These are phyloP conservation scores for Dynastes maya DNA, from an alignment of 2,888 invertebrate species.

Conservation along the genomic window DNA sequence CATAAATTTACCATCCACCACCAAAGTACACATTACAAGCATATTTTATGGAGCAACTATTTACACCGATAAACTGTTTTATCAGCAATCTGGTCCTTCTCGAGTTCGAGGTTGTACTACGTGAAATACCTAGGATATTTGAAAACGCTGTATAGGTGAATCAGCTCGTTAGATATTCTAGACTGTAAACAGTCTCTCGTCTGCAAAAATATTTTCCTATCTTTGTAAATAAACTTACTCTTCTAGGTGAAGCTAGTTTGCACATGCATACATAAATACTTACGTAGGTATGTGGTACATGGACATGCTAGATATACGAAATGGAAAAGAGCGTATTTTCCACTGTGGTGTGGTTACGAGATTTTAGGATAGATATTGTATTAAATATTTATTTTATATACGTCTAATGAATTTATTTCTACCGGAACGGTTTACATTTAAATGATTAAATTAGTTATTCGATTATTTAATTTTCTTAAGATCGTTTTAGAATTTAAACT, in stretches of 20 bases:
- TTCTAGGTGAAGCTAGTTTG: background rate
- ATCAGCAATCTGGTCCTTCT: constrained; percentile 24
- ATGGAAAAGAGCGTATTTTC: background rate
- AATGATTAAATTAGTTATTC: too few species aligned
- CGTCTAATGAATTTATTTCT: too few species aligned
- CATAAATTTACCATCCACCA: constrained; percentile 15
- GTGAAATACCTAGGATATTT: constrained; percentile 25
- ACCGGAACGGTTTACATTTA: too few species aligned
- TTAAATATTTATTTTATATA: too few species aligned
- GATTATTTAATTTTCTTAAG: too few species aligned
- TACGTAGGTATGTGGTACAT: background rate
- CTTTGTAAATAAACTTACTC: constrained; percentile 15
- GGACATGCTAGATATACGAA: background rate
- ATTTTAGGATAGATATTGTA: too few species aligned
- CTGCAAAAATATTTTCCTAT: constrained; percentile 24
- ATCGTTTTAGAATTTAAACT: too few species aligned
- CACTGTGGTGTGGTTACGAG: background rate
- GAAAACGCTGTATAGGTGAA: constrained; percentile 7
- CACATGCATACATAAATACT: background rate
- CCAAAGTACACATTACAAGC: constrained; percentile 10
- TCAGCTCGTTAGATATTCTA: constrained; percentile 35
- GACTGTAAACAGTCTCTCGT: constrained; percentile 15
- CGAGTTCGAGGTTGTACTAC: background rate
- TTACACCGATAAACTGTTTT: constrained; percentile 28
- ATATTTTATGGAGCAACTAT: constrained; percentile 27